Percentiles rank a stretch among this genome's conserved stretches.
These are phyloP conservation scores for Scaptomyza caliginosa DNA, from an alignment of 2,888 invertebrate species.

Conservation along the genomic window DNA sequence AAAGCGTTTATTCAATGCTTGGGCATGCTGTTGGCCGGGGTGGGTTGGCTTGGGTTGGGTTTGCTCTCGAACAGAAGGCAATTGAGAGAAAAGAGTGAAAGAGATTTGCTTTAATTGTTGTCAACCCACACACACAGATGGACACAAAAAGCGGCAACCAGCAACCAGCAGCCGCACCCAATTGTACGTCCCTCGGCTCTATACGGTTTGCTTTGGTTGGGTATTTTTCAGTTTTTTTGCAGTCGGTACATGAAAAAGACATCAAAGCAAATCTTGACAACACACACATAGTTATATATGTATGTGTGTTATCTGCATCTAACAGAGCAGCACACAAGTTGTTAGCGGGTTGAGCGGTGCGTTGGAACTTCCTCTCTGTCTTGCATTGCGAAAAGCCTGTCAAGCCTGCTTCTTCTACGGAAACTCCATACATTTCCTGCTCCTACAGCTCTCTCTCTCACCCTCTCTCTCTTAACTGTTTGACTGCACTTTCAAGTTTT, in stretches of 20 bases:
- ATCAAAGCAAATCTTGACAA: slow-evolving; percentile 77
- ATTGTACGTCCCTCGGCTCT: slow-evolving; percentile 26
- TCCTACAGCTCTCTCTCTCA: slow-evolving; percentile 18
- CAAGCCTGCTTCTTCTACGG: slow-evolving; percentile 53
- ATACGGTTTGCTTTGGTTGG: slow-evolving; percentile 18
- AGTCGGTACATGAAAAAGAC: slow-evolving; percentile 76
- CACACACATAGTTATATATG: slow-evolving; percentile 1
- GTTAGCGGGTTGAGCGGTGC: background rate
- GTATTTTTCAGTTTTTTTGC: slow-evolving; percentile 24
- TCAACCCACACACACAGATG: slow-evolving; percentile 72
- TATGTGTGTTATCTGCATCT: slow-evolving; percentile 73
- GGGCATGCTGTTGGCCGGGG: background rate
- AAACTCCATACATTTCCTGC: slow-evolving; percentile 65
- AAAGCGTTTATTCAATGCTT: slow-evolving; percentile 50
- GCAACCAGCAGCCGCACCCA: slow-evolving; percentile 56
- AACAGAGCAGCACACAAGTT: slow-evolving; percentile 29
- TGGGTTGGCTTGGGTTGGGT: slow-evolving; percentile 1
- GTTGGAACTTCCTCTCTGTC: background rate
- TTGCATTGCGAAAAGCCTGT: slow-evolving; percentile 44
- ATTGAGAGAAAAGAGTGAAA: slow-evolving; percentile 46
- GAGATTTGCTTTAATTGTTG: slow-evolving; percentile 66
- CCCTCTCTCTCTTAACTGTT: slow-evolving; percentile 37
- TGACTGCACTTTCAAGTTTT: slow-evolving; percentile 65
- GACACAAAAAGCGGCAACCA: slow-evolving; percentile 41
- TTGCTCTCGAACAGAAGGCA: slow-evolving; percentile 58